Conservation (phyloP, 2,797 vertebrate species). For the Anolis apletophallus region DNA sequence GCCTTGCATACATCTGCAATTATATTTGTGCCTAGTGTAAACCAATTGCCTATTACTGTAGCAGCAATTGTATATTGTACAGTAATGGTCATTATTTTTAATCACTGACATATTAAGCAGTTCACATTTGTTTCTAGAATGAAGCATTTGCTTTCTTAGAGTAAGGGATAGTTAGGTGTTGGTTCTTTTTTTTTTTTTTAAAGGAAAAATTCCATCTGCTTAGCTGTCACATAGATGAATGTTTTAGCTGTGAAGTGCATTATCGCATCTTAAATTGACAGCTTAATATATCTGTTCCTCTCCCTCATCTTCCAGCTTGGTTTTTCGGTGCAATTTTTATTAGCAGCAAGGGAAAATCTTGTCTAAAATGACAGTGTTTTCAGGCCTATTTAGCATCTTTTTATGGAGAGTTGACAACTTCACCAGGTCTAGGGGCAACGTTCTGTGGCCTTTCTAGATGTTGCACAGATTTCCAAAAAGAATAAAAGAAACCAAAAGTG, state of each 20-base stretch:
- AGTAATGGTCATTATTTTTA: conserved; percentile 62
- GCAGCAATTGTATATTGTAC: conserved; percentile 60
- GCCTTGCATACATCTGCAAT: background rate
- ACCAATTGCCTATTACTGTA: conserved; percentile 41
- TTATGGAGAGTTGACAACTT: conserved; percentile 5
- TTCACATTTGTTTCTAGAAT: conserved; percentile 60
- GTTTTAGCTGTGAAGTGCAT: conserved; percentile 68
- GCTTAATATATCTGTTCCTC: conserved; percentile 63
- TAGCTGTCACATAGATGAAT: conserved; percentile 60
- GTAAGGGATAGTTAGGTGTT: conserved; percentile 59
- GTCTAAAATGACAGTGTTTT: background rate
- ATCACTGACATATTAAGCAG: conserved; percentile 54
- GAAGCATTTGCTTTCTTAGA: conserved; percentile 63
- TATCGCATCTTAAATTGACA: conserved; percentile 70
- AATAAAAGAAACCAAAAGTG: no score
- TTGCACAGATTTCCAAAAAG: no score
- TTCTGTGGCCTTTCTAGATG: no score
- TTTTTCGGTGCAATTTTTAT: conserved; percentile 23
- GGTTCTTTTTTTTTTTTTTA: conserved; percentile 51
- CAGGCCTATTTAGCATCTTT: background rate
- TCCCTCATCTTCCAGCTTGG: conserved; percentile 46
- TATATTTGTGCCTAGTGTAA: background rate
- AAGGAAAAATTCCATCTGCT: conserved; percentile 67
- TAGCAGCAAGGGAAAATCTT: conserved; percentile 28
- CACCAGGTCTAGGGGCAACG: no score